Base-by-base conservation (phyloP, 2,797 vertebrate genomes). In the Chiroxiphia lanceolata region DNA sequence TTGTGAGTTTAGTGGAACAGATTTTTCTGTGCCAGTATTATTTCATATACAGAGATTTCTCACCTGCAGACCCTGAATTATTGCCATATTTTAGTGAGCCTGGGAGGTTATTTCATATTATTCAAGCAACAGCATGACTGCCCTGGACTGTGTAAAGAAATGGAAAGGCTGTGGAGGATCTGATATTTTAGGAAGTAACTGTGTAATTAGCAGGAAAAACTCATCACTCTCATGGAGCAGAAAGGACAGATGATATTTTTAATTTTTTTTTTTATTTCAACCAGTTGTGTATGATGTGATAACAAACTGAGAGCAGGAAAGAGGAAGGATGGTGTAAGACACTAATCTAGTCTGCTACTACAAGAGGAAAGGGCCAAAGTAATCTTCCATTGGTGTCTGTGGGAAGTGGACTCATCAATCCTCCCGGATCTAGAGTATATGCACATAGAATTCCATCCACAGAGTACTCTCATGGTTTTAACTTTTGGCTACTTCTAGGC, bases 161-260 rank as follows among this genome's bases (percentile, higher is more conserved):
- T 2, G 19, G n/a, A 11, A 78, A 56, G 45, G 22, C 15, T 5
- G 3, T 56, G 31, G 50, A 29, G 6, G 26, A 27, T 27, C 11
- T 76, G 45, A 2, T 64, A 18, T 11, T 69, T 78, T 42, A 21
- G 12, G 38, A 72, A 65, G 34, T 67, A 34, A 27, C 7, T 9
- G 10, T 25, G 26, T 40, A 65, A 72, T 68, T 48, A 72, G 45
- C 21, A 80, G 60, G 47, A 53, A 56, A 83, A 90, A 26, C 7
- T 59, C n/a, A 17, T 26, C 34, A 26, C 6, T 75, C 4, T 68
- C 0, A 0, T n/a, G 29, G 6, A 36, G 6, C 2, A 1, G 53
- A 51, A 88, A 68, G 23, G 13, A 38, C 13, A 20, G 21, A 48
- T 64, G n/a, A 45, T 5, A 0, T 5, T 71, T 42, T 14, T 5